These are phyloP conservation scores for Apamea monoglypha DNA, from an alignment of 2,888 invertebrate genomes.

Conservation along the genomic window DNA sequence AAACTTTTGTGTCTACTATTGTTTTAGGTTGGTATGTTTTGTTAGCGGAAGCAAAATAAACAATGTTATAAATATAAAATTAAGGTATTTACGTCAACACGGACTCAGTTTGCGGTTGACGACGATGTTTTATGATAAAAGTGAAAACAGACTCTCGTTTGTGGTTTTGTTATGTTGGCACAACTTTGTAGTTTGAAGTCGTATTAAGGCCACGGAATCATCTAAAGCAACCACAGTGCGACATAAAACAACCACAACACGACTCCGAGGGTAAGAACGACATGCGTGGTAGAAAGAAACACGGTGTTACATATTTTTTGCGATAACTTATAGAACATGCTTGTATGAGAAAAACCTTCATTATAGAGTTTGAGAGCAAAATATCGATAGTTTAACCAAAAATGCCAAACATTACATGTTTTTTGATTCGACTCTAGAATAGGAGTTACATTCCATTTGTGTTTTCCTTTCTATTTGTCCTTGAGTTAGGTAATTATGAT, in stretches of 20 bases:
- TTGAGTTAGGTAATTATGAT: not conserved
- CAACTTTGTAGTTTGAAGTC: conserved; percentile 56
- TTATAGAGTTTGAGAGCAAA: not conserved
- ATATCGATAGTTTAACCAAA: not conserved
- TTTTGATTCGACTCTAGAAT: not conserved
- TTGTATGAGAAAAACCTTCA: not conserved
- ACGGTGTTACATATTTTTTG: not conserved
- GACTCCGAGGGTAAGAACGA: conserved; percentile 36
- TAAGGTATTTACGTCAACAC: conserved; percentile 43
- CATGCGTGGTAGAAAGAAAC: conserved; percentile 55
- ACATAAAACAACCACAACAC: conserved; percentile 52
- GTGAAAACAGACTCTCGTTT: conserved; percentile 50
- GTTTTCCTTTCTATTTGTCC: not conserved
- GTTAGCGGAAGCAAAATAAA: conserved; percentile 25
- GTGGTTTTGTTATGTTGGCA: conserved; percentile 56
- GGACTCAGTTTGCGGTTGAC: conserved; percentile 55
- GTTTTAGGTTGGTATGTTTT: conserved; percentile 20
- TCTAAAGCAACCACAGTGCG: conserved; percentile 46
- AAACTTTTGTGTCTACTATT: conserved; percentile 19
- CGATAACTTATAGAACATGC: not conserved
- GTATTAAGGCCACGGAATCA: conserved; percentile 50
- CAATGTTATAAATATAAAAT: conserved; percentile 41
- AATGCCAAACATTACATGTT: not conserved
- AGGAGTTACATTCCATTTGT: not conserved
- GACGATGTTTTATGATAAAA: conserved; percentile 60